Percentiles rank a stretch among this genome's conserved stretches.
Conservation (phyloP, 2,113 vertebrate genomes). For the Tringa solitaria region DNA sequence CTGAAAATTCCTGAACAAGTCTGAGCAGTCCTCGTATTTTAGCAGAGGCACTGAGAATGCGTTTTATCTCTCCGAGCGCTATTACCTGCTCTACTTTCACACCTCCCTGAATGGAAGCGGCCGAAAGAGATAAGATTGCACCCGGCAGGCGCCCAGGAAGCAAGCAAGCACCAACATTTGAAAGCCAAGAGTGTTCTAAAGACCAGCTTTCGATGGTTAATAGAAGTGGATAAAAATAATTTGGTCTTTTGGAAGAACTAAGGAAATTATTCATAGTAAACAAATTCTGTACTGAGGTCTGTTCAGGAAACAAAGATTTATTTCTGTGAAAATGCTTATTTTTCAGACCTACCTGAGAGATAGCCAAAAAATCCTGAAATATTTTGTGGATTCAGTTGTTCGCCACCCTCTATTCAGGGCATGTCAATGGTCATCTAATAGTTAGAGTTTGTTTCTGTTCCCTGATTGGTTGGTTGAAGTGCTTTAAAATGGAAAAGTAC, state of each 20-base stretch:
- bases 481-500: not conserved
- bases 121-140: not conserved
- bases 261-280: not conserved
- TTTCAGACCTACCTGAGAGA: not conserved
- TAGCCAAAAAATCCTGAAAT: not conserved
- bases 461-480: not conserved
- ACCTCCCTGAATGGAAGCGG: not conserved
- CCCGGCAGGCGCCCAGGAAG: not conserved
- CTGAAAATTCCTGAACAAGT: constrained; percentile 12
- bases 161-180: not conserved
- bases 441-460: not conserved
- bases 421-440: not conserved
- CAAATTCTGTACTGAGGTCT: not conserved
- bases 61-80: constrained; percentile 22
- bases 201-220: not conserved
- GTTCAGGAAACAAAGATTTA: not conserved
- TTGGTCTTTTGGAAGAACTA: not conserved
- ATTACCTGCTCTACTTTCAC: not conserved
- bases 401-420: not conserved
- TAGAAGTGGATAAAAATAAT: not conserved
- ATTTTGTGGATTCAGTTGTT: not conserved
- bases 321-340: not conserved
- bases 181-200: not conserved
- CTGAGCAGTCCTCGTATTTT: constrained; percentile 31
- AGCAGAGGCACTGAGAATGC: not conserved